Evolutionary conservation across 1,140 invertebrate genomes (phyloP), one percentile per base, ranked within the genome.

Genomic region (Ptiloglossa arizonensis): DNA sequence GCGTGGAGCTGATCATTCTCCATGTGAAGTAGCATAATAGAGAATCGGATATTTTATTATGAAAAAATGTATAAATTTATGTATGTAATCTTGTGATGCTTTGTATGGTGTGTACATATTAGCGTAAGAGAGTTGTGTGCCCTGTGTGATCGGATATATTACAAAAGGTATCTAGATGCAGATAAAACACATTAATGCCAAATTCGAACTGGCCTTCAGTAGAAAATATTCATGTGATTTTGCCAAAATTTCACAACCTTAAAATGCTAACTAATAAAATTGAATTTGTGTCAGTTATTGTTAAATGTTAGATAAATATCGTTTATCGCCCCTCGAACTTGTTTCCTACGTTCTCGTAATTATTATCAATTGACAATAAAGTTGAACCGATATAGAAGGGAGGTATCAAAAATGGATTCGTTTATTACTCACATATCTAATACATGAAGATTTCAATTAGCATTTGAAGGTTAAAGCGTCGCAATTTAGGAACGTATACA

Each of bases 1-100:
- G 76, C 69, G 67, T 79, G 76, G 60, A 66, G 80, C 66, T 70
- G 80, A 76, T 85, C 56, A 71, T 87, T 89, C 84, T 84, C 77
- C 83, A 64, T 87, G 85, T 87, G 87, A 89, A 81, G 75, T 89
- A 90, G 81, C 50, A 66, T 89, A 88, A 89, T 81, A 87, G 35
- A 87, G 69, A 90, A 88, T 87, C 80, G 83, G 81, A 90, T 92
- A 92, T 92, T 92, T 92, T 92, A 90, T 81, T 92, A 91, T 86
- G 84, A 84, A 41, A 70, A 82, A 85, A 54, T 85, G 69, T 83
- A 83, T 79, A 87, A 79, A 87, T 77, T 75, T 86, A 76, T 85
- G 82, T 87, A 73, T 85, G 80, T 81, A 87, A 84, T 74, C 83
- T 64, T 79, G 71, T 71, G 74, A 81, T 79, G 80, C 88, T 89